These are phyloP conservation scores for Hippocampus abdominalis DNA, from an alignment of 2,113 vertebrate species.

Conservation along the genomic window DNA sequence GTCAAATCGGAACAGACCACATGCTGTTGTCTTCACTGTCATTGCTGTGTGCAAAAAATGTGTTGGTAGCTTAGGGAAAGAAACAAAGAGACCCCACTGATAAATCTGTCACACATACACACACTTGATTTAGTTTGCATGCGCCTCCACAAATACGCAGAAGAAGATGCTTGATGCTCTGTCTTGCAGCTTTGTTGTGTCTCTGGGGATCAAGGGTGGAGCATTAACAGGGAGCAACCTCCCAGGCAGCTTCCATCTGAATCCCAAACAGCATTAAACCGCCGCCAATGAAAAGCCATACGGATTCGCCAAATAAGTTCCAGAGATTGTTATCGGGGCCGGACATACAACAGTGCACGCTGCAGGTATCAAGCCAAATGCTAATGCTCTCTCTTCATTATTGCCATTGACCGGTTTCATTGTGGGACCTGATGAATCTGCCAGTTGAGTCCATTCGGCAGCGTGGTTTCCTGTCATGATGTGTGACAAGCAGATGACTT, in stretches of 20 bases:
- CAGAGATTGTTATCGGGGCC: slow-evolving; percentile 13
- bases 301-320: slow-evolving; percentile 15
- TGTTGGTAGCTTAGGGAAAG: slow-evolving; percentile 30
- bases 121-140: slow-evolving; percentile 43
- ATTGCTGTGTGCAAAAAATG: slow-evolving; percentile 46
- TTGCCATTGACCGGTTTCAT: slow-evolving; percentile 30
- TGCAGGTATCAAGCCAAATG: slow-evolving; percentile 27
- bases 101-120: slow-evolving; percentile 64
- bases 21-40: slow-evolving; percentile 55
- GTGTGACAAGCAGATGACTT: slow-evolving; percentile 69
- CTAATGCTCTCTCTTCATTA: slow-evolving; percentile 41
- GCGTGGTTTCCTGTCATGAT: slow-evolving; percentile 49
- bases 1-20: slow-evolving; percentile 64
- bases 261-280: slow-evolving; percentile 32
- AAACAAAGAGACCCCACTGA: slow-evolving; percentile 59
- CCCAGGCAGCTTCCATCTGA: slow-evolving; percentile 25
- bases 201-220: slow-evolving; percentile 54
- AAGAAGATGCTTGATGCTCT: slow-evolving; percentile 44
- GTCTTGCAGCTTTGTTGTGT: slow-evolving; percentile 45
- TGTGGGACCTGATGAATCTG: slow-evolving; percentile 52
- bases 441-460: slow-evolving; percentile 41
- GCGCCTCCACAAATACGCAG: slow-evolving; percentile 43
- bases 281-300: slow-evolving; percentile 29
- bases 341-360: slow-evolving; percentile 24
- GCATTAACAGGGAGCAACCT: slow-evolving; percentile 17